Evolutionary conservation across 2,888 invertebrate species (phyloP).

Genomic region (Theristus sp.): DNA sequence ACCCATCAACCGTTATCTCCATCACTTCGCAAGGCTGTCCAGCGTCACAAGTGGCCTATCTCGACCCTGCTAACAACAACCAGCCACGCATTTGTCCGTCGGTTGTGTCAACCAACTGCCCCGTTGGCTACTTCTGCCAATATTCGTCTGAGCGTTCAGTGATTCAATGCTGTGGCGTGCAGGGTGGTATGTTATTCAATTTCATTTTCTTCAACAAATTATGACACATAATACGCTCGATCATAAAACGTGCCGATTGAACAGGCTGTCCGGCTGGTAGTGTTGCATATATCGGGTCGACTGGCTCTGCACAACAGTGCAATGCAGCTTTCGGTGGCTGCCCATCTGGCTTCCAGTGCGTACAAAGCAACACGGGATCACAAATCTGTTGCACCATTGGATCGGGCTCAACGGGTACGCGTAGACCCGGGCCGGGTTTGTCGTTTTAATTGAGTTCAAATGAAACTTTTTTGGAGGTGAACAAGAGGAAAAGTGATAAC

Average conservation of each 20-base stretch:
- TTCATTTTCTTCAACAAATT: background rate
- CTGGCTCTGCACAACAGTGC: background rate
- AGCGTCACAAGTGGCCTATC: slow-evolving; percentile 16
- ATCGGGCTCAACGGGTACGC: too few species aligned
- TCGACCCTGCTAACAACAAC: slow-evolving; percentile 14
- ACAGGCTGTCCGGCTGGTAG: background rate
- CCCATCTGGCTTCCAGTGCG: slow-evolving; percentile 1
- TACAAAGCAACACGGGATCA: background rate
- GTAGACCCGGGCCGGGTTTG: too few species aligned
- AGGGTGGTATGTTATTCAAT: background rate
- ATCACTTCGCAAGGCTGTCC: slow-evolving; percentile 15
- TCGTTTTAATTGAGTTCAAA: background rate
- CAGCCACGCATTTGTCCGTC: slow-evolving; percentile 13
- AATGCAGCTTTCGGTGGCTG: background rate
- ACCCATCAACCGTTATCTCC: background rate
- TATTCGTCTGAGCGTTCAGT: slow-evolving; percentile 13
- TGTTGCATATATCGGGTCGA: background rate
- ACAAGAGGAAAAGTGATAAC: too few species aligned
- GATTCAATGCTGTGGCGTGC: slow-evolving; percentile 18
- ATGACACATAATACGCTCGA: too few species aligned
- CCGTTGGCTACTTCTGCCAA: slow-evolving; percentile 18
- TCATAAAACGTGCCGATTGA: background rate
- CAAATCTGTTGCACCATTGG: background rate
- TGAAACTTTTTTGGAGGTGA: too few species aligned
- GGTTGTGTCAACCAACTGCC: slow-evolving; percentile 10